A percentile compares a stretch with the other conserved stretches of the same genome.
Evolutionary conservation across 2,888 invertebrate genomes (phyloP).

Genomic region (Ryuthela nishihirai): DNA sequence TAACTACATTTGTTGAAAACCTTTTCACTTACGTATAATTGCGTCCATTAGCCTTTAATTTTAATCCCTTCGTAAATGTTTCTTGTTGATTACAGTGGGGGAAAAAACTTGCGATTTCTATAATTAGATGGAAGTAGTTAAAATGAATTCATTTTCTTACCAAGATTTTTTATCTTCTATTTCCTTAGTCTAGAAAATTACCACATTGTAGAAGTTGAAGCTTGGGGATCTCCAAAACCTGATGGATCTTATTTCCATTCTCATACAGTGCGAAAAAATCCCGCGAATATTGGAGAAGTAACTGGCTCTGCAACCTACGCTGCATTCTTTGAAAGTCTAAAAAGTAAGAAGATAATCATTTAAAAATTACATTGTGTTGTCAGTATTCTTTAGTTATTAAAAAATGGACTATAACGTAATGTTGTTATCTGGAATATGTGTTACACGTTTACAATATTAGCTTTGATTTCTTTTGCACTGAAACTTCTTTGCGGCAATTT

Average conservation of each 20-base stretch:
- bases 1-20: too few species aligned
- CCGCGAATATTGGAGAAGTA: conserved; percentile 55
- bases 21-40: too few species aligned
- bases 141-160: conserved; percentile 1
- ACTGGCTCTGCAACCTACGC: conserved; percentile 56
- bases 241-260: conserved; percentile 45
- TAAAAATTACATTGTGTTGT: too few species aligned
- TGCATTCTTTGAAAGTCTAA: conserved; percentile 55
- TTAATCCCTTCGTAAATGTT: too few species aligned
- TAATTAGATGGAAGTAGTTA: not conserved
- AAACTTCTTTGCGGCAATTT: too few species aligned
- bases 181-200: conserved; percentile 52
- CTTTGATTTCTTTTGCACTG: too few species aligned
- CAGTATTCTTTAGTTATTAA: too few species aligned
- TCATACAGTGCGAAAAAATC: conserved; percentile 54
- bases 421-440: too few species aligned
- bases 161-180: conserved; percentile 2
- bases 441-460: too few species aligned
- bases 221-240: conserved; percentile 48
- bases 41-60: too few species aligned
- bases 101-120: not conserved
- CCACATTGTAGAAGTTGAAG: conserved; percentile 57
- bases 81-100: too few species aligned
- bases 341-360: conserved; percentile 44
- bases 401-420: too few species aligned